Percentiles rank a stretch among this genome's conserved stretches.
Evolutionary conservation across 2,113 vertebrate species (phyloP).

Genomic region (Chloebia gouldiae): DNA sequence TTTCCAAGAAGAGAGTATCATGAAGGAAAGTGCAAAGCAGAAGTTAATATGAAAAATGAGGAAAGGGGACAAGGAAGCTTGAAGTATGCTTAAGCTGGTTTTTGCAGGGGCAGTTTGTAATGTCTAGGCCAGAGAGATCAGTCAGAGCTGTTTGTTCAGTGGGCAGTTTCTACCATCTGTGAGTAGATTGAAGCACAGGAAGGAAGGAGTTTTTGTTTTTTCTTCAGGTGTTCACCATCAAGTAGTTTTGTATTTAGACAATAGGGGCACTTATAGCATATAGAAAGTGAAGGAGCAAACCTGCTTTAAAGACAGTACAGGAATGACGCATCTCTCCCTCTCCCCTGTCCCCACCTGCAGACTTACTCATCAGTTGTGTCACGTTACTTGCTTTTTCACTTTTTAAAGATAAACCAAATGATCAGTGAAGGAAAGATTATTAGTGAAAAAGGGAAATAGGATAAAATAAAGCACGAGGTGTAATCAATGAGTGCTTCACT

Average conservation of each 20-base stretch:
- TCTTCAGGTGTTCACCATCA: background rate
- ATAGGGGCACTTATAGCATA: background rate
- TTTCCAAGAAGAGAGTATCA: background rate
- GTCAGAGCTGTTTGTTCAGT: background rate
- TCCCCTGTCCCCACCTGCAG: background rate
- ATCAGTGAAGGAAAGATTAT: background rate
- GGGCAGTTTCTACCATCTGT: background rate
- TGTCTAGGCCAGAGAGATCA: background rate
- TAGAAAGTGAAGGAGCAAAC: background rate
- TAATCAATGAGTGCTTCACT: background rate
- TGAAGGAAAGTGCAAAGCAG: background rate
- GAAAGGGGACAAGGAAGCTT: background rate
- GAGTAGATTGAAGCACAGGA: background rate
- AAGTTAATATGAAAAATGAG: background rate
- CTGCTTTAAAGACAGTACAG: background rate
- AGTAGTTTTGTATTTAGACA: background rate
- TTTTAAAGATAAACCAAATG: background rate
- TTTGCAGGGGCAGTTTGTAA: background rate
- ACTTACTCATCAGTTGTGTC: background rate
- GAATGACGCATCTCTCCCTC: background rate
- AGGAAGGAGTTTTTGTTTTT: background rate
- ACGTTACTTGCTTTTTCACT: background rate
- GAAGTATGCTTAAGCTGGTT: background rate
- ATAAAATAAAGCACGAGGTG: background rate
- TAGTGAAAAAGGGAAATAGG: background rate